These are phyloP conservation scores for Anadara kagoshimensis DNA, from an alignment of 1,140 invertebrate species.

Conservation along the genomic window DNA sequence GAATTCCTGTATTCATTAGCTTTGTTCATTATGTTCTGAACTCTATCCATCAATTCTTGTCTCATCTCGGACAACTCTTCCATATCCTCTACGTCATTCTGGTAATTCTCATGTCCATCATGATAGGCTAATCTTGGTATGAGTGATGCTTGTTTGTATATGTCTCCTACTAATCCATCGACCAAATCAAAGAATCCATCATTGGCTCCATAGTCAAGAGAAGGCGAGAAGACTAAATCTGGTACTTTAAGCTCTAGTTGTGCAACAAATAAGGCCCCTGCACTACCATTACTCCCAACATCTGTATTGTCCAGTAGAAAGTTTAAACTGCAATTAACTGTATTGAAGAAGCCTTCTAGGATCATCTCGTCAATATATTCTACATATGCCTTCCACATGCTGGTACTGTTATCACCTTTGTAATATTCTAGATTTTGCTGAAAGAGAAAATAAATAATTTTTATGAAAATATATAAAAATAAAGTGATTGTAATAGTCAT, in stretches of 20 bases:
- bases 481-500: too few relatives aligned
- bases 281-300: slow-evolving; percentile 81
- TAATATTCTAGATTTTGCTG: slow-evolving; percentile 88
- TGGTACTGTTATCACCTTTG: slow-evolving; percentile 80
- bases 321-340: slow-evolving; percentile 83
- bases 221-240: slow-evolving; percentile 83
- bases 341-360: slow-evolving; percentile 86
- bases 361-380: slow-evolving; percentile 90
- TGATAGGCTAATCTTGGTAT: slow-evolving; percentile 79
- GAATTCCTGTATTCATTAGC: slow-evolving; percentile 72
- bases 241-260: slow-evolving; percentile 86
- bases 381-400: slow-evolving; percentile 89
- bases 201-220: slow-evolving; percentile 84
- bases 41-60: slow-evolving; percentile 72
- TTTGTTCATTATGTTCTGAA: slow-evolving; percentile 72
- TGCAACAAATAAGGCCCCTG: slow-evolving; percentile 88
- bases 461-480: too few relatives aligned
- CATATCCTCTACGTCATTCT: slow-evolving; percentile 72
- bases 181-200: slow-evolving; percentile 86
- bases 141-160: slow-evolving; percentile 86
- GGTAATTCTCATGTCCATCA: slow-evolving; percentile 72
- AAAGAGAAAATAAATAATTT: background rate
- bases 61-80: slow-evolving; percentile 73
- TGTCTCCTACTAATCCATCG: slow-evolving; percentile 85
- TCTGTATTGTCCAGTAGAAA: slow-evolving; percentile 95